Base-by-base conservation (phyloP, 2,888 invertebrate genomes). In the Caenorhabditis parvicauda region DNA sequence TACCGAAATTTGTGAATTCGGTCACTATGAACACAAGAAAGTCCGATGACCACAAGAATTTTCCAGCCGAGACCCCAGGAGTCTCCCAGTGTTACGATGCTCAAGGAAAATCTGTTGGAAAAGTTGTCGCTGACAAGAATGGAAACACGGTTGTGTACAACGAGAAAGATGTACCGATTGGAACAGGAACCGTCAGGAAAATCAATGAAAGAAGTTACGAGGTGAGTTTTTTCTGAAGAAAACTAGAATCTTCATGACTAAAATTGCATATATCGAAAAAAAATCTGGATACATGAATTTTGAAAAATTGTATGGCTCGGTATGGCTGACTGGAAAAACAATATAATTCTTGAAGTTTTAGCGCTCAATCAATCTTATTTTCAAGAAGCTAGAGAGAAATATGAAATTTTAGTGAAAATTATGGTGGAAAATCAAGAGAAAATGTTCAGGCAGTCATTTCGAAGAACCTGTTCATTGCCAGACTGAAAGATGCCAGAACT, bases 1-100 rank as follows among this genome's bases (percentile, higher is more conserved):
- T n/a, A n/a, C n/a, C n/a, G n/a, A n/a, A n/a, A n/a, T n/a, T 7
- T 14, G 17, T 19, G n/a, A 17, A 41, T 17, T 9, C 12, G 7
- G 17, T 7, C 9, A 41, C n/a, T 17, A 9, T 41, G 42, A 41
- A 41, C 7, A 41, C 7, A 17, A 41, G 21, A 41, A 19, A 17
- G 7, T 41, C 12, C 12, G 17, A 41, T 14, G 9, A 17, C 21
- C 9, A 19, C 9, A 41, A 12, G 7, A 14, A 46, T 3, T 47
- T 60, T 66, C 17, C 38, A 48, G 77, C 79, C 6, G 77, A 78
- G 42, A 79, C 77, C 3, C 79, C 79, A 12, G 79, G 79, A 28
- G 69, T 79, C n/a, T 80, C 79, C 7, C 79, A 79, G 43, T 79
- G 79, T 50, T 79, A 79, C 50, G 79, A 79, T 54, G 79, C 74